A percentile compares a stretch with the other conserved stretches of the same genome.
Evolutionary conservation across 37 sponge, comb jelly and placozoan species (phyloP).

Genomic region (Bolinopsis microptera): DNA sequence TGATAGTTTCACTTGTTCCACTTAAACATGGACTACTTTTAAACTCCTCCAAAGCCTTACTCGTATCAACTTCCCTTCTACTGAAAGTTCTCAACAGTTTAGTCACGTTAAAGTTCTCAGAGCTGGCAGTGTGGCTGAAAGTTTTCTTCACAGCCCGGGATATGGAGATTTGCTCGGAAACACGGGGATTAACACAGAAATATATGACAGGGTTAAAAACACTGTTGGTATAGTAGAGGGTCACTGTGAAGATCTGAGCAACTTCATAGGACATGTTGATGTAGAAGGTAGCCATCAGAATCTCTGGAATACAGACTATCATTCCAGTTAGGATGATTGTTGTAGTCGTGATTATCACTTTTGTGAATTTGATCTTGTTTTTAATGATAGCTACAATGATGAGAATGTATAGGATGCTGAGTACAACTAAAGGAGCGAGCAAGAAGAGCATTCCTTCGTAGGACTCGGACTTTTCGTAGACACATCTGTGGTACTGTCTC

Average conservation of each 20-base stretch:
- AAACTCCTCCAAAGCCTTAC: no score
- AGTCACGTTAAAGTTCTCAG: no score
- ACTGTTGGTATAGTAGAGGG: slow-evolving; percentile 7
- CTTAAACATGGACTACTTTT: no score
- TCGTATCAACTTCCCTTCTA: no score
- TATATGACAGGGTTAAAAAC: slow-evolving; percentile 24
- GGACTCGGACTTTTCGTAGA: background rate
- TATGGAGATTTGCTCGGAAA: background rate
- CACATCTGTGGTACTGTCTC: slow-evolving; percentile 9
- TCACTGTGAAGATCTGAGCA: slow-evolving; percentile 48
- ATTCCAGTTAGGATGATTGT: background rate
- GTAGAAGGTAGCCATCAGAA: slow-evolving; percentile 39
- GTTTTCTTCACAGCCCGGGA: background rate
- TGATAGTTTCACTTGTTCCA: no score
- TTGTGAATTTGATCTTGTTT: background rate
- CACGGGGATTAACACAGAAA: slow-evolving; percentile 24
- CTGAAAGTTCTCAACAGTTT: no score
- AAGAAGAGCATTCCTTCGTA: background rate
- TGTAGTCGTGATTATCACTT: background rate
- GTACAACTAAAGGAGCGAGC: background rate
- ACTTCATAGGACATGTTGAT: background rate
- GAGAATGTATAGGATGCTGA: slow-evolving; percentile 6
- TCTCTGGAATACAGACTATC: background rate
- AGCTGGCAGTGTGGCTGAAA: no score
- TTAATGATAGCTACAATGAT: background rate